Evolutionary conservation across 1,140 invertebrate genomes (phyloP).

Genomic region (Drosophila pectinifera): DNA sequence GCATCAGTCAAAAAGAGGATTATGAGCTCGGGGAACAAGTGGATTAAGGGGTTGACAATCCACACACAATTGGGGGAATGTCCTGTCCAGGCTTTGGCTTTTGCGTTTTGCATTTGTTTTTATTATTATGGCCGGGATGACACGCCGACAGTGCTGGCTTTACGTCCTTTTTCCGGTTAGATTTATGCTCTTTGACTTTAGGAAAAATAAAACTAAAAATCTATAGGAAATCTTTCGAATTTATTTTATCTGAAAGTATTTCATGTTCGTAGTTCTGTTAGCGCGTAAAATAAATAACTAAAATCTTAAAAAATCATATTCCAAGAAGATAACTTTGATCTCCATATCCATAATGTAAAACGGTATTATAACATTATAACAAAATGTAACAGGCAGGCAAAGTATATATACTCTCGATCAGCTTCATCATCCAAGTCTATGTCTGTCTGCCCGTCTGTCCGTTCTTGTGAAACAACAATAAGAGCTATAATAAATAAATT

Average conservation of each 20-base stretch:
- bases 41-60: conserved; percentile 73
- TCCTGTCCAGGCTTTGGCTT: conserved; percentile 48
- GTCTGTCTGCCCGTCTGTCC: too few relatives aligned
- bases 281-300: background rate
- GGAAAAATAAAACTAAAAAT: background rate
- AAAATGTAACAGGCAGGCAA: too few relatives aligned
- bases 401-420: too few relatives aligned
- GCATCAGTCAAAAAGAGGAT: conserved; percentile 33
- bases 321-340: too few relatives aligned
- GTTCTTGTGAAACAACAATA: too few relatives aligned
- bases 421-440: too few relatives aligned
- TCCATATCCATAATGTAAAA: too few relatives aligned
- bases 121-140: conserved; percentile 64
- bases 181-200: too few relatives aligned
- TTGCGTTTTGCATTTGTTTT: conserved; percentile 79
- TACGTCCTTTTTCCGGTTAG: background rate
- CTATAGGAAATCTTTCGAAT: background rate
- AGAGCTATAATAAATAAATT: too few relatives aligned
- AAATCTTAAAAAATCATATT: background rate
- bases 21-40: conserved; percentile 67
- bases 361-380: too few relatives aligned
- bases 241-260: background rate
- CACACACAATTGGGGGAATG: conserved; percentile 5
- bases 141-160: background rate
- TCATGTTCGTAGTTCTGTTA: too few relatives aligned